Conservation (phyloP, 2,797 vertebrate genomes). For the Sebastes glaucus region DNA sequence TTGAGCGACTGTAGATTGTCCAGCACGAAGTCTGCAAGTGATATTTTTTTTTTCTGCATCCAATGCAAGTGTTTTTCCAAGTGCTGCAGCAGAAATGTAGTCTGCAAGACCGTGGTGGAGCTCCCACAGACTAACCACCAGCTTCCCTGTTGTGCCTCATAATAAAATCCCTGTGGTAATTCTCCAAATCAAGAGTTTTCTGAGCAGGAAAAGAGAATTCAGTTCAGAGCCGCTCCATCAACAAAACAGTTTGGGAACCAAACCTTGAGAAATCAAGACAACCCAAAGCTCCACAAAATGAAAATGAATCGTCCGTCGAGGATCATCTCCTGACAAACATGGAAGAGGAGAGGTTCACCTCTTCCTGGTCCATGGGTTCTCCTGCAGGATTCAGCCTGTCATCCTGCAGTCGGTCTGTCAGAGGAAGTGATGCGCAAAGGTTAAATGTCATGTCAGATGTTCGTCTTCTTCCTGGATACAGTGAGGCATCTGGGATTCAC, state of each 20-base stretch:
- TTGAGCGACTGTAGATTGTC: background rate
- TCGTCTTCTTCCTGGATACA: background rate
- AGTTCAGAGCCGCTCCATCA: background rate
- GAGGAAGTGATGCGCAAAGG: slow-evolving; percentile 9
- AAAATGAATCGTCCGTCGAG: background rate
- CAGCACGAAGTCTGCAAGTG: background rate
- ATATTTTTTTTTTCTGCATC: background rate
- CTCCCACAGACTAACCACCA: background rate
- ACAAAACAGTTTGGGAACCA: background rate
- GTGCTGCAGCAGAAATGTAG: background rate
- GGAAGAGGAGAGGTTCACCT: background rate
- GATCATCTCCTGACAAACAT: slow-evolving; percentile 57
- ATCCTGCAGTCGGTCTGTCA: slow-evolving; percentile 28
- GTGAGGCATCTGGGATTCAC: background rate
- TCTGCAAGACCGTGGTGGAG: background rate
- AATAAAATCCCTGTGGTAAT: background rate
- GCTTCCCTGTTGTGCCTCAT: slow-evolving; percentile 8
- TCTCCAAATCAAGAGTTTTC: background rate
- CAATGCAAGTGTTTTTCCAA: background rate
- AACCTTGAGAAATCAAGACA: slow-evolving; percentile 3
- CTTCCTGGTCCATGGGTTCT: slow-evolving; percentile 30
- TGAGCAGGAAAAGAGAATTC: background rate
- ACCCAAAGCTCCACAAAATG: slow-evolving; percentile 5
- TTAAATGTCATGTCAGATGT: slow-evolving; percentile 55
- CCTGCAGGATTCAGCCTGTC: slow-evolving; percentile 32